Base-by-base conservation (phyloP, 30 jellyfish, hydroid and myxozoan genomes). In the Turritopsis dohrnii region DNA sequence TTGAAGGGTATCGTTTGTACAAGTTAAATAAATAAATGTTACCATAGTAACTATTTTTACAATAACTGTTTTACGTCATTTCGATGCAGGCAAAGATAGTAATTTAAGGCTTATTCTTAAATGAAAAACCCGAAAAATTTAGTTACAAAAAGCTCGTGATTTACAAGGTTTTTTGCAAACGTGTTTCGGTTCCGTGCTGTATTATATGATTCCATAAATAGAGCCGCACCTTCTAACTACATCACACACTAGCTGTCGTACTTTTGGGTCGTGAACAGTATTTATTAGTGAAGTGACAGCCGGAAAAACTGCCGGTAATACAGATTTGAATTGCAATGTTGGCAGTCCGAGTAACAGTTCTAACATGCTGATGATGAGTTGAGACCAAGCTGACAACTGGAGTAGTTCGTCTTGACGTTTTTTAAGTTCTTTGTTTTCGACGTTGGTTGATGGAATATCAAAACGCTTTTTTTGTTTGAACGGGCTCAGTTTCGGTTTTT, bases 221-320 rank as follows among this genome's bases (percentile, higher is more conserved):
- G 99, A 89, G 21, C 99, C 99, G 76, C 99, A 94, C 53, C 99
- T 90, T 83, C 99, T 81, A 21, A 94, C 96, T 21, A 94, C 99
- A 52, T 88, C 96, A 69, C 99, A 94, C 13, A 94, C 99, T 69
- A 94, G 96, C 80, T 94, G 99, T 65, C 99, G 79, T 28, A 94
- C 99, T 71, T 96, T 77, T 16, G 96, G 95, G 79, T 94, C 99
- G 9, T 88, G 88, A 52, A 94, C 96, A 16, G 96, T 94, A 31
- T 95, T 94, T 29, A 94, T 85, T 8, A 94, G 84, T 54, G 99
- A 94, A 85, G 99, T 94, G 75, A 94, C 99, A 21, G 99, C 94
- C 18, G 99, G 96, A 83, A 94, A 94, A 53, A 94, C 99, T 20
- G 99, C 99, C 7, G 99, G 99, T 23, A 94, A 87, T 21, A 94